A percentile compares a stretch with the other conserved stretches of the same genome.
Conservation (phyloP, 2,113 vertebrate genomes). For the Trichechus manatus region DNA sequence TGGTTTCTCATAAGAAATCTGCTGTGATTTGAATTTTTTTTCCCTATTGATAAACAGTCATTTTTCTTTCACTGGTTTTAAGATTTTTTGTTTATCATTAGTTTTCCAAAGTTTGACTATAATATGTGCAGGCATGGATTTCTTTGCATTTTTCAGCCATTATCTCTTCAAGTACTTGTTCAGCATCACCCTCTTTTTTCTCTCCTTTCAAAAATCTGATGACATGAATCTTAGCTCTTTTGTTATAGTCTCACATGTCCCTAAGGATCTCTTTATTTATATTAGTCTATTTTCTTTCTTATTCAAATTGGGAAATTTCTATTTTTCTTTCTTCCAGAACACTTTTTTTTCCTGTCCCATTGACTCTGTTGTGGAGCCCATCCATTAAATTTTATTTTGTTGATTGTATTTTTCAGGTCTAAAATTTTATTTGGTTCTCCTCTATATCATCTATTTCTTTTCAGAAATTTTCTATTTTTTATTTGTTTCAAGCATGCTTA, state of each 20-base stretch:
- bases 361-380: background rate
- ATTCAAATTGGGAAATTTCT: background rate
- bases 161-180: background rate
- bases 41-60: background rate
- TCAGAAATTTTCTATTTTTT: background rate
- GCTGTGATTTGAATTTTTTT: slow-evolving; percentile 3
- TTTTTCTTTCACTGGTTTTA: slow-evolving; percentile 41
- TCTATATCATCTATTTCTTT: background rate
- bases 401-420: slow-evolving; percentile 19
- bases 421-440: slow-evolving; percentile 18
- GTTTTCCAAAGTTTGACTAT: slow-evolving; percentile 18
- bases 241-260: background rate
- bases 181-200: background rate
- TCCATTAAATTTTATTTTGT: slow-evolving; percentile 31
- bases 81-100: background rate
- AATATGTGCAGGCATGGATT: background rate
- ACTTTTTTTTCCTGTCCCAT: background rate
- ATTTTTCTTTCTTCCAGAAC: background rate
- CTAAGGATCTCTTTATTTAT: background rate
- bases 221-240: slow-evolving; percentile 26
- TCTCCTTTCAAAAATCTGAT: background rate
- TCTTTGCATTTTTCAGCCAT: background rate
- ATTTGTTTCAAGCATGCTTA: slow-evolving; percentile 27
- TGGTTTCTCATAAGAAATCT: slow-evolving; percentile 35
- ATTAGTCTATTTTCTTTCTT: slow-evolving; percentile 24